Evolutionary conservation across 2,888 invertebrate genomes (phyloP).

Genomic region (Lingula anatina): DNA sequence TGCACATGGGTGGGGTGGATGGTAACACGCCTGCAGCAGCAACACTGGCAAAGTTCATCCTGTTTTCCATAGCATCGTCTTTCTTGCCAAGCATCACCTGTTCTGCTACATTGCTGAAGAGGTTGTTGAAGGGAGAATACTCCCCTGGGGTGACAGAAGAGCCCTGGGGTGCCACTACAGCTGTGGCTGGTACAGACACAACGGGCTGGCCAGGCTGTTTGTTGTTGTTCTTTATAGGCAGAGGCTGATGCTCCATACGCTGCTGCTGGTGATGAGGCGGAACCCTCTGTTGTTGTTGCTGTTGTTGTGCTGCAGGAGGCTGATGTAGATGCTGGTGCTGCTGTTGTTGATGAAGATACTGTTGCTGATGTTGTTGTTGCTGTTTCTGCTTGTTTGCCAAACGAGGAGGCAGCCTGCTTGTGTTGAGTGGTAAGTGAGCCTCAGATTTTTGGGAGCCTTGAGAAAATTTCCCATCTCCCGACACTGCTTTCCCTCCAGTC

Average conservation of each 20-base stretch:
- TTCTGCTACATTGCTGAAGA: slow-evolving; percentile 62
- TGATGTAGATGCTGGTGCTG: slow-evolving; percentile 19
- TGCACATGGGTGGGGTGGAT: neutral
- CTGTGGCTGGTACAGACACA: too few species aligned
- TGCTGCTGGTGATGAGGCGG: too few species aligned
- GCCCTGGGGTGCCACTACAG: slow-evolving; percentile 15
- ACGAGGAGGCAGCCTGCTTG: slow-evolving; percentile 7
- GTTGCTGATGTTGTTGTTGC: slow-evolving; percentile 15
- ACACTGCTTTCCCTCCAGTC: slow-evolving; percentile 6
- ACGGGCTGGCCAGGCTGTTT: too few species aligned
- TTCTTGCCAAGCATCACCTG: slow-evolving; percentile 38
- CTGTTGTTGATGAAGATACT: slow-evolving; percentile 16
- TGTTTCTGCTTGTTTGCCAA: too few species aligned
- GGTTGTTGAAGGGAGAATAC: slow-evolving; percentile 83
- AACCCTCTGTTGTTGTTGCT: too few species aligned
- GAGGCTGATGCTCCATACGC: slow-evolving; percentile 26
- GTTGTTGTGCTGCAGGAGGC: slow-evolving; percentile 17
- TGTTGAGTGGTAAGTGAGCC: slow-evolving; percentile 10
- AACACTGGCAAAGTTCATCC: slow-evolving; percentile 69
- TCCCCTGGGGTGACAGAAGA: slow-evolving; percentile 60
- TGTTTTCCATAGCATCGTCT: slow-evolving; percentile 44
- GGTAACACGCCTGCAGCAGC: slow-evolving; percentile 58
- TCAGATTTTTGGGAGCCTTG: slow-evolving; percentile 10
- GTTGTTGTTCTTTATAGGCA: slow-evolving; percentile 30
- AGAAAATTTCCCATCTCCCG: slow-evolving; percentile 9